Evolutionary conservation across 2,888 invertebrate genomes (phyloP).

Genomic region (Cordilura impudica): DNA sequence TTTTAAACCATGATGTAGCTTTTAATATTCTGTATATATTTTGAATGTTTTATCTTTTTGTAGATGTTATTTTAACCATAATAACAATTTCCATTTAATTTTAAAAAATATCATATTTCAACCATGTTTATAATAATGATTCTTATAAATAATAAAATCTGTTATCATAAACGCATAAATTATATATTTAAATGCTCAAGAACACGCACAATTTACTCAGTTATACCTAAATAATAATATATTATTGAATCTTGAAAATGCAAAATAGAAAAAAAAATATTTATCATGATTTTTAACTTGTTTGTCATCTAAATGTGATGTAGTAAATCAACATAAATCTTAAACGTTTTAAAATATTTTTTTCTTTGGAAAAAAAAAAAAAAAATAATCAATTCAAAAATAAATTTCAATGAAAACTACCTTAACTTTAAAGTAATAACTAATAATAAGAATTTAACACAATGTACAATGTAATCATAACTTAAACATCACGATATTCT

Average conservation of each 20-base stretch:
- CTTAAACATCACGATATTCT: constrained; percentile 57
- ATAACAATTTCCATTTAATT: too few species aligned
- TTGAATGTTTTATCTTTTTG: too few species aligned
- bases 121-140: too few species aligned
- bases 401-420: constrained; percentile 59
- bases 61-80: too few species aligned
- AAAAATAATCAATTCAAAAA: constrained; percentile 10
- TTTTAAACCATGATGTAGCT: too few species aligned
- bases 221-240: background rate
- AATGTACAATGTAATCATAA: constrained; percentile 47
- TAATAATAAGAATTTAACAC: constrained; percentile 45
- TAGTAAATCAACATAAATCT: constrained; percentile 59
- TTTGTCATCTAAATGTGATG: constrained; percentile 62
- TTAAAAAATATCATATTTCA: too few species aligned
- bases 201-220: constrained; percentile 46
- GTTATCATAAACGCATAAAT: constrained; percentile 46
- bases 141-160: constrained; percentile 3
- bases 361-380: background rate
- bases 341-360: constrained; percentile 37
- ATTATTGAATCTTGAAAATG: background rate
- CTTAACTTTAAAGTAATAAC: constrained; percentile 38
- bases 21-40: too few species aligned
- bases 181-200: constrained; percentile 35
- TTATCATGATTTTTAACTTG: constrained; percentile 63
- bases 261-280: constrained; percentile 27